Evolutionary conservation across 2,797 vertebrate genomes (phyloP).

Genomic region (Peromyscus eremicus): DNA sequence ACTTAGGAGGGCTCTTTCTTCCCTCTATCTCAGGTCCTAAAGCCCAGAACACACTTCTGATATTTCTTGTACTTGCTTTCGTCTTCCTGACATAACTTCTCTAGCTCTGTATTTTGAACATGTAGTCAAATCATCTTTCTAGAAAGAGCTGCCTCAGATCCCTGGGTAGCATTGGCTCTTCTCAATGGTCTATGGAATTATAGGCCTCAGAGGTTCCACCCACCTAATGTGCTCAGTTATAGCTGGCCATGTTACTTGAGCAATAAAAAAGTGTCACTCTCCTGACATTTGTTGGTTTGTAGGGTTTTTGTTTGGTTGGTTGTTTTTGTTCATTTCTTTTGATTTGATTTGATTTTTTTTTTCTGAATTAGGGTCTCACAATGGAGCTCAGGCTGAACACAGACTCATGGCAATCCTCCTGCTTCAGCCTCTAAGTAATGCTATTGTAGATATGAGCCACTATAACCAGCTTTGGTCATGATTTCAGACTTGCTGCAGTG

Average conservation of each 20-base stretch:
- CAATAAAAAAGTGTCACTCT: background rate
- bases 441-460: background rate
- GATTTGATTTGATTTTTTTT: background rate
- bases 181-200: background rate
- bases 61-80: background rate
- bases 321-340: background rate
- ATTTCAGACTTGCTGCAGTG: background rate
- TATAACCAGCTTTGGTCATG: too few relatives aligned
- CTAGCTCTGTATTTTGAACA: background rate
- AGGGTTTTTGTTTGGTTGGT: background rate
- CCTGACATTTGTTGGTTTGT: background rate
- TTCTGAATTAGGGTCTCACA: background rate
- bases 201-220: background rate
- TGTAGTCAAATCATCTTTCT: background rate
- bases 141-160: background rate
- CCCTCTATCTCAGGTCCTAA: background rate
- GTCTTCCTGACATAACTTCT: background rate
- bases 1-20: background rate
- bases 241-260: background rate
- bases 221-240: background rate
- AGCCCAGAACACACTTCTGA: background rate
- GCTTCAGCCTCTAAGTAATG: background rate
- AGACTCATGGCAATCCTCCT: background rate
- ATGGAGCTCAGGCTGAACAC: too few relatives aligned
- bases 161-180: background rate